Conservation (phyloP, 2,888 invertebrate genomes). For the Acleris sparsana region DNA sequence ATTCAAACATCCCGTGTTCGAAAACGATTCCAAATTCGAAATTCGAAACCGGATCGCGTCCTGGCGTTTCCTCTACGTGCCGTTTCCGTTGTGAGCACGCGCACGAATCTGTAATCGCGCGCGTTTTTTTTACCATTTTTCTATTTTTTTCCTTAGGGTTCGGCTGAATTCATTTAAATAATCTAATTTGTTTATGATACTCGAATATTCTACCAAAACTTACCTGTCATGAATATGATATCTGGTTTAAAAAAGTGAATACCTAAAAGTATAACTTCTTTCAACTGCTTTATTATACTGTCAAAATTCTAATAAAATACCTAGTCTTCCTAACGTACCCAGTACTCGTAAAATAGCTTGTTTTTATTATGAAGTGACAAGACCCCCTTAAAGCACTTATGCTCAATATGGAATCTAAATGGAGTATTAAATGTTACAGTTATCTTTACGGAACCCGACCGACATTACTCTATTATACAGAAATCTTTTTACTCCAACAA, state of each 20-base stretch:
- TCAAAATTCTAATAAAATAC: no score
- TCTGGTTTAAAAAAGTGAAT: no score
- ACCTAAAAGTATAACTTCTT: no score
- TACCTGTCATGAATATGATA: no score
- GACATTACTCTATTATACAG: conserved; percentile 44
- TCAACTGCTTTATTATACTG: no score
- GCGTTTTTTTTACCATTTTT: conserved; percentile 61
- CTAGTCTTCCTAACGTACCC: no score
- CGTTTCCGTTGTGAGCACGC: conserved; percentile 73
- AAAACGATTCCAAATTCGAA: conserved; percentile 72
- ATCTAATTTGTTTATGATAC: not conserved
- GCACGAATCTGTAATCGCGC: conserved; percentile 77
- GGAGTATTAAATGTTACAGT: no score
- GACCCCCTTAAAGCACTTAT: no score
- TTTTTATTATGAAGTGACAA: no score
- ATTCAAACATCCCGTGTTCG: conserved; percentile 67
- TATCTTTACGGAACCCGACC: conserved; percentile 11
- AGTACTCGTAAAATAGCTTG: no score
- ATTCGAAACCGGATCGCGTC: conserved; percentile 82
- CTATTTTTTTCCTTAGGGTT: conserved; percentile 44
- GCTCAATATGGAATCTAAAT: no score
- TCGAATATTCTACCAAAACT: no score
- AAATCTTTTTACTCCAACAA: conserved; percentile 58
- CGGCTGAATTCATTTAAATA: not conserved
- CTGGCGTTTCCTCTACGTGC: conserved; percentile 81